Percentiles rank a stretch among this genome's conserved stretches.
These are phyloP conservation scores for Phaedon cochleariae DNA, from an alignment of 2,888 invertebrate species.

Conservation along the genomic window DNA sequence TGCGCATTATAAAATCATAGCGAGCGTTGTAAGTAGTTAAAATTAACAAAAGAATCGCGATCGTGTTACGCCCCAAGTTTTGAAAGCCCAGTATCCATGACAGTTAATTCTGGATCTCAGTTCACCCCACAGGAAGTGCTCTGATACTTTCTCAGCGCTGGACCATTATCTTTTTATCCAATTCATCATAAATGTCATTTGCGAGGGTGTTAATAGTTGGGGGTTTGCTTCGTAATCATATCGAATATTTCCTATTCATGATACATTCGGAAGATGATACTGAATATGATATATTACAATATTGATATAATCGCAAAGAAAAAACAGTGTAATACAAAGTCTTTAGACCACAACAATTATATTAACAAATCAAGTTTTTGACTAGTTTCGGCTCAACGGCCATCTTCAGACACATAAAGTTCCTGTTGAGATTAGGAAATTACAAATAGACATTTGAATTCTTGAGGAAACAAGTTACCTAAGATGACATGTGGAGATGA, in stretches of 20 bases:
- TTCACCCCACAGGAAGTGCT: slow-evolving; percentile 56
- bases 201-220: slow-evolving; percentile 57
- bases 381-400: too few relatives aligned
- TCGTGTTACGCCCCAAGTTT: slow-evolving; percentile 55
- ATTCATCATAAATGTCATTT: slow-evolving; percentile 60
- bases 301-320: neutral
- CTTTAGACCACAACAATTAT: too few relatives aligned
- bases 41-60: slow-evolving; percentile 52
- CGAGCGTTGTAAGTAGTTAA: slow-evolving; percentile 54
- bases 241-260: slow-evolving; percentile 36
- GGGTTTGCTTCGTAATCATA: slow-evolving; percentile 37
- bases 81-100: slow-evolving; percentile 59
- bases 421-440: too few relatives aligned
- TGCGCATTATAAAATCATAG: slow-evolving; percentile 55
- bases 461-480: too few relatives aligned
- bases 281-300: neutral
- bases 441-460: too few relatives aligned
- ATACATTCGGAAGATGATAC: slow-evolving; percentile 6
- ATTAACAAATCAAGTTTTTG: too few relatives aligned
- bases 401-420: too few relatives aligned
- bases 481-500: too few relatives aligned
- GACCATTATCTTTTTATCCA: slow-evolving; percentile 59
- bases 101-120: slow-evolving; percentile 56
- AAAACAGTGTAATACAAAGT: too few relatives aligned
- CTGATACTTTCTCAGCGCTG: slow-evolving; percentile 57